Base-by-base conservation (phyloP, 2,113 vertebrate species). In the Oncorhynchus mykiss region DNA sequence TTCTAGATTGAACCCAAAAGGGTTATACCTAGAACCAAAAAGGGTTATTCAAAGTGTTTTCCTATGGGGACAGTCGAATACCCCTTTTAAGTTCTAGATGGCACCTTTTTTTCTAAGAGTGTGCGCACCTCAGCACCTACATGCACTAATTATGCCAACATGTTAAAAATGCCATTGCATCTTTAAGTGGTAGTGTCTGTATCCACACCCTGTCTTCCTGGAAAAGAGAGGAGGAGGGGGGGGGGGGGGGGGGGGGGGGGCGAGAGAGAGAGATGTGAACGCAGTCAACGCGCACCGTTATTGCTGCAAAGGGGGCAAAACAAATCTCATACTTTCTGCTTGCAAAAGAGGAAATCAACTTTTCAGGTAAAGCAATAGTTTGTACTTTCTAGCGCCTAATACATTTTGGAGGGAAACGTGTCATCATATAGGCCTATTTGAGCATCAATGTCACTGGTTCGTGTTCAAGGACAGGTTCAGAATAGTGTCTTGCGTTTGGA, bases 111-210 rank as follows among this genome's bases (percentile, higher is more conserved):
- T 45, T 45, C 39, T 45, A 45, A 45, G 39, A 45, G 39, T 45
- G 39, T 3, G 9, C 39, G 39, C 39, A 45, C 39, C 39, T 45
- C 39, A 45, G 39, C 39, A 45, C 39, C 39, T 45, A 45, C 39
- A 45, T 45, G 39, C 39, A 12, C 39, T 45, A 45, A 11, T 3
- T 12, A 45, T 45, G n/a, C 59, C 13, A 13, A 62, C 59, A 24
- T 62, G 2, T 9, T 24, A 54, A 79, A 87, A 83, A 90, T 87
- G 87, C 88, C 85, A 85, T 87, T 86, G 89, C 88, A 88, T 91
- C 91, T 88, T 90, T 86, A 90, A 90, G 90, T 87, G 87, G 81
- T 87, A 86, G 14, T 81, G 86, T 83, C 84, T 90, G 88, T 86
- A 79, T 82, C 70, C 88, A 88, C 91, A 90, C 91, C 89, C 91